Base-by-base conservation (phyloP, 2,113 vertebrate genomes). In the Thunnus maccoyii region DNA sequence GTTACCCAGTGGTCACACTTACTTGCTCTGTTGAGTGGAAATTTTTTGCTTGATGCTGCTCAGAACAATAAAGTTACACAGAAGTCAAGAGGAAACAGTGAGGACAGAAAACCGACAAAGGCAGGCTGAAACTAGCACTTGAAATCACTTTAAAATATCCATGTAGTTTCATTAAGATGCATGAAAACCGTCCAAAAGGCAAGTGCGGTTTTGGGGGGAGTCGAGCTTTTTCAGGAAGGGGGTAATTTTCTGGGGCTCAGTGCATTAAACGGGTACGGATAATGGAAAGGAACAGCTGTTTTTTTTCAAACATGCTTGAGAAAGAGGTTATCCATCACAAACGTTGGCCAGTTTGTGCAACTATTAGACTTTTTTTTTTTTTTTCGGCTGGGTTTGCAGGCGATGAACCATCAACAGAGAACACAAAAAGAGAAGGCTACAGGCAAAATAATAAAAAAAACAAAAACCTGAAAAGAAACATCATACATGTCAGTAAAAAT, bases 21-120 rank as follows among this genome's bases (percentile, higher is more conserved):
- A 99, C 98, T 99, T 98, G 97, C 97, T 98, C 95, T 97, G 95
- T 72, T 95, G 95, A 93, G 96, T 95, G 94, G 97, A 94, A 91
- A 99, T 96, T 98, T 98, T 99, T 98, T 97, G 97, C 97, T 99
- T 99, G 98, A 99, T 97, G 97, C 98, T 99, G 98, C 96, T 97
- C 97, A 96, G 96, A 72, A 97, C 79, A 86, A 96, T 93, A 95
- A 96, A 95, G 97, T 97, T 96, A 95, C 95, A 97, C 92, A 97
- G 93, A 96, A 95, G 95, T 96, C 94, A 92, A 95, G 92, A 95
- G 93, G 94, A 95, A 95, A 95, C 94, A 96, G 91, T 95, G 93
- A 94, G 95, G 91, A 95, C 90, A 30, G 95, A 94, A 96, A 93
- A 76, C 44, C 93, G 95, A 95, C 91, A 96, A 93, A 95, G 91